A percentile compares a stretch with the other conserved stretches of the same genome.
Evolutionary conservation across 1,140 invertebrate genomes (phyloP).

Genomic region (Elysia chlorotica): DNA sequence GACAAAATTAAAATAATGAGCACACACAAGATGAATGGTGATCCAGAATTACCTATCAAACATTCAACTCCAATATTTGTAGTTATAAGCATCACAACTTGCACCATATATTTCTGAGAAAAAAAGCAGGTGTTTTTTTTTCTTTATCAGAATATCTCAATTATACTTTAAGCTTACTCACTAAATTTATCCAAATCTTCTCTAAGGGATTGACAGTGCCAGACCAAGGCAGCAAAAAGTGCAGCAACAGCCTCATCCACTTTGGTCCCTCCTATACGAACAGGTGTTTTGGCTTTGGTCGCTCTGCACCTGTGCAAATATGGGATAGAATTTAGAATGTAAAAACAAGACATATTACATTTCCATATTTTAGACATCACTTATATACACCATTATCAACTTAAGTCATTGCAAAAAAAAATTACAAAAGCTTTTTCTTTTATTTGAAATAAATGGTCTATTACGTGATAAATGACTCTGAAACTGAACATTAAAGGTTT

Average conservation of each 20-base stretch:
- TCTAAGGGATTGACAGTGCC: slow-evolving; percentile 58
- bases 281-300: slow-evolving; percentile 6
- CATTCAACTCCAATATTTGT: too few relatives aligned
- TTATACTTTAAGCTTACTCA: slow-evolving; percentile 34
- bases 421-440: neutral
- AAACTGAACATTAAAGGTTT: neutral
- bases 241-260: slow-evolving; percentile 43
- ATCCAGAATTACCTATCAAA: too few relatives aligned
- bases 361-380: neutral
- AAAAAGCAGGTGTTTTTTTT: too few relatives aligned
- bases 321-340: neutral
- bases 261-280: slow-evolving; percentile 41
- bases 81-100: too few relatives aligned
- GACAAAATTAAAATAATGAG: too few relatives aligned
- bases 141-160: too few relatives aligned
- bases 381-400: neutral
- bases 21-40: too few relatives aligned
- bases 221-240: slow-evolving; percentile 55
- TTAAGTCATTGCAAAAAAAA: neutral
- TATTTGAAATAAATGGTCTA: too few relatives aligned
- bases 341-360: neutral
- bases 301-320: slow-evolving; percentile 46
- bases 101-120: too few relatives aligned
- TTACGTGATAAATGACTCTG: too few relatives aligned
- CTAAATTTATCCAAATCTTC: slow-evolving; percentile 56